Evolutionary conservation across 2,113 vertebrate species (phyloP).

Genomic region (Salvator merianae): DNA sequence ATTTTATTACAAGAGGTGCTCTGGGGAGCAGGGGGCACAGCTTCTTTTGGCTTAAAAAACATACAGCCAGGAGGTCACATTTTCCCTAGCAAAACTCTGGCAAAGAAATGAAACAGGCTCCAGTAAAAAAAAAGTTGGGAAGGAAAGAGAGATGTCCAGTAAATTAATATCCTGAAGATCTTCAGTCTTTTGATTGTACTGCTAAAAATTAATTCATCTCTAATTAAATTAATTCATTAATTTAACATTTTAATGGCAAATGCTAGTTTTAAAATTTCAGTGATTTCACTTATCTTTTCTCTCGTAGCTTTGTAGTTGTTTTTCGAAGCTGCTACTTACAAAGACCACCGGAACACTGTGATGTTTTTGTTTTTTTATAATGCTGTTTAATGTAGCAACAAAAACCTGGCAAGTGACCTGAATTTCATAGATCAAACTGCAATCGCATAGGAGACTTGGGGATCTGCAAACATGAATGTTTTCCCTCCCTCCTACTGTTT

Average conservation of each 20-base stretch:
- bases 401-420: constrained; percentile 76
- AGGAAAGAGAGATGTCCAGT: background rate
- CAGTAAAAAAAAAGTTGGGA: background rate
- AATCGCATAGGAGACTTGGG: constrained; percentile 60
- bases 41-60: no score
- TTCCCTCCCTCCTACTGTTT: constrained; percentile 60
- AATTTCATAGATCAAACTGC: constrained; percentile 73
- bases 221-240: constrained; percentile 50
- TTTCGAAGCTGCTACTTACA: constrained; percentile 42
- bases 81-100: background rate
- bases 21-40: no score
- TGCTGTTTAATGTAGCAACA: constrained; percentile 75
- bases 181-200: background rate
- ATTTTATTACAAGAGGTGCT: no score
- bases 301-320: constrained; percentile 5
- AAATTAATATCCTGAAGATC: constrained; percentile 32
- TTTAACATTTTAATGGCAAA: constrained; percentile 12
- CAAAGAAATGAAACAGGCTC: background rate
- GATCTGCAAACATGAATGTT: constrained; percentile 68
- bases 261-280: constrained; percentile 57
- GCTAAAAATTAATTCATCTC: constrained; percentile 1
- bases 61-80: no score
- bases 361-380: constrained; percentile 60
- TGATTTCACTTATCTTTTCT: background rate
- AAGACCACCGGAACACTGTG: constrained; percentile 42